These are phyloP conservation scores for Glaucopsyche alexis DNA, from an alignment of 2,888 invertebrate species.

Conservation along the genomic window DNA sequence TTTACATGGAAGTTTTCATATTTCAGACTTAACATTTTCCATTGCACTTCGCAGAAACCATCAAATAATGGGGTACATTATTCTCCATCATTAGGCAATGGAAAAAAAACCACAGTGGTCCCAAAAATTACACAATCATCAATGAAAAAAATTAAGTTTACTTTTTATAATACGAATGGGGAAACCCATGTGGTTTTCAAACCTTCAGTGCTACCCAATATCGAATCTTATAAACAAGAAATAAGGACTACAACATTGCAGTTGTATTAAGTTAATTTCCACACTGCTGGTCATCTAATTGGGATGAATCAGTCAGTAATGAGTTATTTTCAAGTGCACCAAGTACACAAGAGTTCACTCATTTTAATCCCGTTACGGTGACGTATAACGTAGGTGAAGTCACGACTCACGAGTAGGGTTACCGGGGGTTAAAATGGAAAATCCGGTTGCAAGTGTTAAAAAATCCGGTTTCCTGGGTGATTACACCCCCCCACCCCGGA, in stretches of 20 bases:
- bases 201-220: background rate
- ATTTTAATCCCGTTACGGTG: background rate
- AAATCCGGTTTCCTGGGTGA: too few species aligned
- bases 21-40: background rate
- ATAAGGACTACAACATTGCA: slow-evolving; percentile 13
- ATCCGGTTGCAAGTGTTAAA: too few species aligned
- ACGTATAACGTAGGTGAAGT: background rate
- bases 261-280: slow-evolving; percentile 35
- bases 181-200: slow-evolving; percentile 1
- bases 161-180: background rate
- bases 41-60: background rate
- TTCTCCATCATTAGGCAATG: background rate
- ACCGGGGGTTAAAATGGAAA: too few species aligned
- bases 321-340: background rate
- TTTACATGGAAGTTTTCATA: too few species aligned
- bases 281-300: slow-evolving; percentile 39
- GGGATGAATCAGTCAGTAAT: slow-evolving; percentile 31
- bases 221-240: background rate
- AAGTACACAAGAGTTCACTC: background rate
- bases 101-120: background rate
- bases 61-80: background rate
- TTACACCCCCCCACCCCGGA: too few species aligned
- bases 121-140: background rate
- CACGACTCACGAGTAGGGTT: background rate
- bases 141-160: slow-evolving; percentile 11